phyloP scores from a whole-genome alignment of 1,140 invertebrate genomes.

The Heliothis virescens region DNA sequence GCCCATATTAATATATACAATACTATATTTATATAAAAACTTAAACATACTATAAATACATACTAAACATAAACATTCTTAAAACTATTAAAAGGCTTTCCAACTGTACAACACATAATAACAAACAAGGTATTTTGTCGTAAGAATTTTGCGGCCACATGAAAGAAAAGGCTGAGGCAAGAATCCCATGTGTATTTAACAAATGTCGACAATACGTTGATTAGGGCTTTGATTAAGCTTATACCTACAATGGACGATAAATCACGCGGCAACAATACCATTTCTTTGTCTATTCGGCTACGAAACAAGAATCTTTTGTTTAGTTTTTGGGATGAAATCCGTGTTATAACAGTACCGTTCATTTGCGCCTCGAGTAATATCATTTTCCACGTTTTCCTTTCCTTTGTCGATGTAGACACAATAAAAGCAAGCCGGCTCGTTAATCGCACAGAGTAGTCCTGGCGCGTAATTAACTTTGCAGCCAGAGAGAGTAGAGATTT shows the following conservation, averaged over 20 bases:
- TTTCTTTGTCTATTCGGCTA: not conserved
- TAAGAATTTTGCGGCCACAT: not conserved
- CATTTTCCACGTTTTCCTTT: slow-evolving; percentile 72
- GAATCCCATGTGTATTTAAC: not conserved
- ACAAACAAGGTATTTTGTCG: not conserved
- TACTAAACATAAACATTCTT: too few species aligned
- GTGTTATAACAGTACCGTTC: slow-evolving; percentile 49
- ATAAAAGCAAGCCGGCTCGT: slow-evolving; percentile 77
- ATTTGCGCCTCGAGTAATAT: slow-evolving; percentile 67
- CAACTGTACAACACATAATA: slow-evolving; percentile 4
- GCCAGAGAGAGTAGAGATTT: slow-evolving; percentile 80
- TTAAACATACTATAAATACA: too few species aligned
- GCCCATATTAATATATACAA: too few species aligned
- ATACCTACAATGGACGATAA: not conserved
- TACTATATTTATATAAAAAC: too few species aligned
- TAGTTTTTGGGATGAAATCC: slow-evolving; percentile 43
- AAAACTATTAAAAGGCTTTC: slow-evolving; percentile 3
- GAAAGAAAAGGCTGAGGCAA: not conserved
- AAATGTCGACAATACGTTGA: slow-evolving; percentile 20
- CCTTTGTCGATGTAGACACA: slow-evolving; percentile 81
- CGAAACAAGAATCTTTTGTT: slow-evolving; percentile 21
- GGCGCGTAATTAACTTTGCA: slow-evolving; percentile 84
- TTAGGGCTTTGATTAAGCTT: not conserved
- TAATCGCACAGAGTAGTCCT: slow-evolving; percentile 78
- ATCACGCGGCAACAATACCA: not conserved